Base-by-base conservation (phyloP, 2,113 vertebrate genomes). In the Myotis brandtii region DNA sequence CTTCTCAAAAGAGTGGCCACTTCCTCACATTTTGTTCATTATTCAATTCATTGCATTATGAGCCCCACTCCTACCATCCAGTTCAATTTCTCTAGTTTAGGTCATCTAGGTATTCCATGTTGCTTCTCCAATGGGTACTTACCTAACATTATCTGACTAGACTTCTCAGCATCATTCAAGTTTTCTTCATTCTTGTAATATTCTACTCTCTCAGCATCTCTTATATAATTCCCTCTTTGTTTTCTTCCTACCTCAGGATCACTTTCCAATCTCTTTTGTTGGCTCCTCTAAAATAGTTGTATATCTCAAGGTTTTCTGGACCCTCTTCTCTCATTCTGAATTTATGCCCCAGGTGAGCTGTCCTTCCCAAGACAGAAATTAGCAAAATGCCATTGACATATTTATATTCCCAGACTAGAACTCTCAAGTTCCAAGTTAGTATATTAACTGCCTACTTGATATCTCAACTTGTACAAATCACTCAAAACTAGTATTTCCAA, bases 401-500 rank as follows among this genome's bases (percentile, higher is more conserved):
- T 40, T 88, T 48, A 37, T 84, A 84, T 77, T 84, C 21, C 67
- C 10, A 81, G 25, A 40, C 9, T 8, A 83, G 40, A 96, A 87
- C 30, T 69, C 69, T 70, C n/a, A 92, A 89, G 11, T 88, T 84
- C 37, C 76, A 56, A 83, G 23, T 79, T 66, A 83, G 30, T 83
- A 86, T 34, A 32, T 77, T 37, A 94, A 91, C 6, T 76, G 34
- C 43, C n/a, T 76, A 77, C 10, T 21, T 87, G n/a, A 64, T 34
- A 76, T 50, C 40, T 67, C 18, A 88, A 48, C 14, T 52, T 70
- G 25, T 54, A 84, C 46, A 72, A 89, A 67, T 73, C 37, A 73
- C 64, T 88, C 17, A 94, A 92, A 92, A 83, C 23, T 54, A 83
- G 0, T 72, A 88, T 66, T 94, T 83, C 62, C 34, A 88, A 84